Base-by-base conservation (phyloP, 2,888 invertebrate species). In the Sminthurinus aureus region DNA sequence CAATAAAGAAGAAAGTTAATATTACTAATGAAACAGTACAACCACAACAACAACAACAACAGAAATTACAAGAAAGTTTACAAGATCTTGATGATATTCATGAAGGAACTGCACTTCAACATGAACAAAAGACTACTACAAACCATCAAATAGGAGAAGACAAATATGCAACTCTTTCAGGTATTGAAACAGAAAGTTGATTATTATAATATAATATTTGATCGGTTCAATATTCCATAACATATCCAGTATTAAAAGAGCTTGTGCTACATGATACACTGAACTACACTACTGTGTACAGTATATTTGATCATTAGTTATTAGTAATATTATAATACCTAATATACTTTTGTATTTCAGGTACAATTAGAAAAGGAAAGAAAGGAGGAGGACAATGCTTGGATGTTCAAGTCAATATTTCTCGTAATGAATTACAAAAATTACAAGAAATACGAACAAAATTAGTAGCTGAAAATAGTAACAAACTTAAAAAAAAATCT, bases 281-380 rank as follows among this genome's bases (percentile, higher is more conserved):
- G n/a, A n/a, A n/a, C n/a, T n/a, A n/a, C n/a, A n/a, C n/a, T n/a
- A n/a, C n/a, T n/a, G n/a, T n/a, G n/a, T n/a, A n/a, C n/a, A n/a
- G n/a, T n/a, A n/a, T n/a, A n/a, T n/a, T n/a, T n/a, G n/a, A n/a
- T n/a, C n/a, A n/a, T n/a, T 8, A 52, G 52, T 52, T 52, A 52
- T 52, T 11, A 52, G 13, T 8, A 8, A 52, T 52, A 52, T 13
- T 52, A 13, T 52, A 52, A 52, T 52, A 8, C 13, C 8, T 52
- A 52, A 52, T 52, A n/a, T 52, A 11, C 52, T 52, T 13, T 52
- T 8, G 52, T 18, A 67, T 67, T 66, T 22, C 12, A 71, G 71
- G 71, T 71, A 71, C 71, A 4, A 71, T 71, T 24, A 71, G 13
- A 71, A 71, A 24, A 13, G 71, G 71, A 9, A 71, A 71, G 20